Percentiles rank a stretch among this genome's conserved stretches.
Evolutionary conservation across 2,888 invertebrate species (phyloP).

Genomic region (Himalopsyche anomala): DNA sequence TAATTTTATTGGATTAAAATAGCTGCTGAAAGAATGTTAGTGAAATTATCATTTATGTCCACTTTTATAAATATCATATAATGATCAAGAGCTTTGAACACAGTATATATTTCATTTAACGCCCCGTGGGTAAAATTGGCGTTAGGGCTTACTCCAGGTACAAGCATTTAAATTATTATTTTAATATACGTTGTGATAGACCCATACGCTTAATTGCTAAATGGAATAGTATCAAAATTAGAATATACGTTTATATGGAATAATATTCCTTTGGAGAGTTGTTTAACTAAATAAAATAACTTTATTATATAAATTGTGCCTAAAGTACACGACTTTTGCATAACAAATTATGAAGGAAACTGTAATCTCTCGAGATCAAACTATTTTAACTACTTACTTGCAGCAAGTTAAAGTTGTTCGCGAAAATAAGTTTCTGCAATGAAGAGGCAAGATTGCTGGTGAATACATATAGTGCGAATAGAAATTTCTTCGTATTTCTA

Average conservation of each 20-base stretch:
- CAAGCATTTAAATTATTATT: background rate
- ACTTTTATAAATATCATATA: too few relatives aligned
- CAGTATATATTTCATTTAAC: too few relatives aligned
- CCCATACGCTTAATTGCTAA: background rate
- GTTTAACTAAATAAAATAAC: slow-evolving; percentile 33
- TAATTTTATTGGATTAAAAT: too few relatives aligned
- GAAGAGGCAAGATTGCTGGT: background rate
- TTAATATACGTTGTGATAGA: background rate
- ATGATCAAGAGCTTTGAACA: too few relatives aligned
- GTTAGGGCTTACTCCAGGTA: too few relatives aligned
- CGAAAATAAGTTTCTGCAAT: slow-evolving; percentile 18
- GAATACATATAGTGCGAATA: too few relatives aligned
- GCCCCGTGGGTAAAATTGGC: too few relatives aligned
- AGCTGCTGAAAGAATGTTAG: too few relatives aligned
- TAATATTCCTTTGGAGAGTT: slow-evolving; percentile 22
- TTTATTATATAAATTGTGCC: slow-evolving; percentile 38
- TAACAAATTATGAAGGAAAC: slow-evolving; percentile 40
- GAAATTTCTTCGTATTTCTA: too few relatives aligned
- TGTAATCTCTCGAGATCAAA: slow-evolving; percentile 33
- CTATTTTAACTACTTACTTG: slow-evolving; percentile 28
- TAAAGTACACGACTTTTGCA: slow-evolving; percentile 40
- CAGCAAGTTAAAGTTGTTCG: slow-evolving; percentile 16
- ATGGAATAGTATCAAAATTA: background rate
- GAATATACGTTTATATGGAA: background rate
- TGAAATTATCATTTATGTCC: too few relatives aligned